These are phyloP conservation scores for Triplophysa dalaica DNA, from an alignment of 2,113 vertebrate genomes.

Conservation along the genomic window DNA sequence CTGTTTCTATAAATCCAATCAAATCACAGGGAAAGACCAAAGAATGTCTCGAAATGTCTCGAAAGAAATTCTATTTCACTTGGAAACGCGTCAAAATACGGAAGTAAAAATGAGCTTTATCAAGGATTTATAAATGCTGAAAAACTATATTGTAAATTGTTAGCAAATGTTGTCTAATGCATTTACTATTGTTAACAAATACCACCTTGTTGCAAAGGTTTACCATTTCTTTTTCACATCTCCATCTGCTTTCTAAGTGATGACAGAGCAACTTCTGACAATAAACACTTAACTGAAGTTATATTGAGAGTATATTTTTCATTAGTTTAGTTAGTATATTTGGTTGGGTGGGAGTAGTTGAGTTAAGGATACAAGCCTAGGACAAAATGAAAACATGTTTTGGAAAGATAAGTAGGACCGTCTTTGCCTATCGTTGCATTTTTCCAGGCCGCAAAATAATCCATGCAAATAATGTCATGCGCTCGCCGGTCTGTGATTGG, in stretches of 20 bases:
- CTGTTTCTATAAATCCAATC: too few species aligned
- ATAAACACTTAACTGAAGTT: neutral
- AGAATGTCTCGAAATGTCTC: too few species aligned
- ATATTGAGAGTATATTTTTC: neutral
- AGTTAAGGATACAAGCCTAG: neutral
- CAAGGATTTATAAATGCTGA: too few species aligned
- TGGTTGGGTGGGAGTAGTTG: neutral
- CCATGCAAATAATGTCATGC: conserved; percentile 45
- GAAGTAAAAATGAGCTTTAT: too few species aligned
- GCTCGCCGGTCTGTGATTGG: neutral
- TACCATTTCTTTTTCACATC: neutral
- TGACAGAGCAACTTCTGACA: too few species aligned
- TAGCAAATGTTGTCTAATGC: too few species aligned
- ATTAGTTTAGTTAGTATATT: neutral
- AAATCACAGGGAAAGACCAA: too few species aligned
- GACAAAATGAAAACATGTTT: conserved; percentile 36
- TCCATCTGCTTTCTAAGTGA: too few species aligned
- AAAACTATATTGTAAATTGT: neutral
- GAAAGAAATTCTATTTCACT: too few species aligned
- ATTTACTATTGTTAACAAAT: too few species aligned
- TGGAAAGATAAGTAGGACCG: conserved; percentile 24
- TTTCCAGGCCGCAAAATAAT: conserved; percentile 18
- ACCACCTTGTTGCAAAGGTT: neutral
- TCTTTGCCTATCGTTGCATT: conserved; percentile 44
- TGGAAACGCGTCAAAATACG: too few species aligned